Evolutionary conservation across 2,797 vertebrate species (phyloP), one percentile per base, ranked within the genome.

Genomic region (Thalassophryne amazonica): DNA sequence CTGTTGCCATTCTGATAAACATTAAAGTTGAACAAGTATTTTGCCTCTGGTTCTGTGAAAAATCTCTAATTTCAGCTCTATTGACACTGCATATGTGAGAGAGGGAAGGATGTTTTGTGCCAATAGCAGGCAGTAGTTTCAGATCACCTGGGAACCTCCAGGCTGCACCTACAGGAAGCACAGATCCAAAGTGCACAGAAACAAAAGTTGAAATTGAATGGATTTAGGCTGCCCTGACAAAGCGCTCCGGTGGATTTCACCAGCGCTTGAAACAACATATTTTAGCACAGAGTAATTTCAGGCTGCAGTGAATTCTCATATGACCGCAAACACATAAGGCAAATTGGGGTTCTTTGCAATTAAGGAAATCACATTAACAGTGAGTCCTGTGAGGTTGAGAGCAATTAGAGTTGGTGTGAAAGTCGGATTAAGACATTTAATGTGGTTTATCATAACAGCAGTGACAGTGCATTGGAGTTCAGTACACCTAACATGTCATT

Each of bases 391-490:
- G 71, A 69, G 71, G 67, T 72, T 68, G 54, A 70, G 73, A 63
- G 66, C 64, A 80, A 66, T 80, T 78, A 78, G 53, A 40, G 65
- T 24, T 55, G 50, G 55, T 40, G 46, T 20, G 40, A 65, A 65
- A 56, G 51, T 1, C 24, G 73, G 76, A 84, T 80, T 80, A 70
- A 54, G 63, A 64, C 43, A 36, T 81, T 76, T 71, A 73, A 49
- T 43, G 11, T 37, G 50, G 36, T 58, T 73, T 50, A 50, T 18
- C 48, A 47, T 68, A 58, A 62, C 63, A 20, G 43, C 41, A 42
- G 48, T 18, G 50, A 28, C 54, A 53, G 46, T 60, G 59, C 38
- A 32, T 71, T 56, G 40, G 29, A 32, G 47, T 48, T 38, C 17
- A 58, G 64, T 46, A 24, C 14, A 4, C 41, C 25, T 24, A 7